Base-by-base conservation (phyloP, 2,888 invertebrate species). In the Seira sanloemensis region DNA sequence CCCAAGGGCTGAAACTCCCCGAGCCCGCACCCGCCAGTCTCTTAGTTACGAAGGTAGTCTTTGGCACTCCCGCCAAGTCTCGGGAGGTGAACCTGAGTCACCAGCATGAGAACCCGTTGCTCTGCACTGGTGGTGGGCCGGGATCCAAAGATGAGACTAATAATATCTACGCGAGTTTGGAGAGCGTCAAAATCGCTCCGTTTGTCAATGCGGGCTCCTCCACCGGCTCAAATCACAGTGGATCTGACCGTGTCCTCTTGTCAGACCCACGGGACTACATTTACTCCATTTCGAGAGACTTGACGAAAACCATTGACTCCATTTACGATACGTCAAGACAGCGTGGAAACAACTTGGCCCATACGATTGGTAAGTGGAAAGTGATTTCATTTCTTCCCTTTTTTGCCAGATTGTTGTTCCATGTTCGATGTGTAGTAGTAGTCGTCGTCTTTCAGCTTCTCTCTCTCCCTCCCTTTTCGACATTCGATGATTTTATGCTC, bases 281-380 rank as follows among this genome's bases (percentile, higher is more conserved):
- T 71, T 89, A 89, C 86, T 89, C 89, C 25, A 89, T 89, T 88
- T 89, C 89, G 16, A 87, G 89, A 88, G 89, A 89, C 86, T 88
- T 89, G 84, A 89, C 89, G 71, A 89, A 89, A 87, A 89, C 89
- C 75, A 89, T 89, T 86, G 88, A 89, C 87, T 89, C 89, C 84
- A 89, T 89, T 84, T 89, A 89, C 81, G 89, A 89, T 86, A 87
- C 89, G 54, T 89, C 89, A 19, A 84, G 89, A 86, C 89, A 88
- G 65, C 84, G 89, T 54, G 88, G 86, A 81, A 89, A 88, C 82
- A 89, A 89, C 86, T 84, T 88, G 67, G 87, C 89, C 71, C 89
- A 89, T 75, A 88, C 88, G 27, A 88, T 89, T 68, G 89, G 89
- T 89, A 86, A 86, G 87, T 74, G 65, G 62, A 65, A 66, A 7